A percentile compares a stretch with the other conserved stretches of the same genome.
These are phyloP conservation scores for Tretioscincus oriximinensis DNA, from an alignment of 2,113 vertebrate species.

Conservation along the genomic window DNA sequence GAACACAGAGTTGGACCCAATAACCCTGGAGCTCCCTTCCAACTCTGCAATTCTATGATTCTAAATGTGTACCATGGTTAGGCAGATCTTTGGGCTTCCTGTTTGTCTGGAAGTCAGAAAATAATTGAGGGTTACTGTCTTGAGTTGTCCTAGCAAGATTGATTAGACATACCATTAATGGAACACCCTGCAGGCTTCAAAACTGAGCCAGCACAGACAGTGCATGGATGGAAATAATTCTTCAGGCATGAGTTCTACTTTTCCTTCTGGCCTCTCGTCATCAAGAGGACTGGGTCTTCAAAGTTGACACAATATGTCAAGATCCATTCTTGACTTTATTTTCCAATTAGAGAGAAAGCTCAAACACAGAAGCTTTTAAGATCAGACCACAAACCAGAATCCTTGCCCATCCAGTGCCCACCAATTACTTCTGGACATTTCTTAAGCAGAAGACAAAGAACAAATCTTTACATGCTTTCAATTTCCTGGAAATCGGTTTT, in stretches of 20 bases:
- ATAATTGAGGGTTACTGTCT: neutral
- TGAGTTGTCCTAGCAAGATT: neutral
- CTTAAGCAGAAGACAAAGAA: too few species aligned
- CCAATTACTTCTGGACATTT: too few species aligned
- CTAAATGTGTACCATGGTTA: neutral
- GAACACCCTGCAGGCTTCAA: neutral
- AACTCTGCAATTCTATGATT: too few species aligned
- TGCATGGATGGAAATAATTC: too few species aligned
- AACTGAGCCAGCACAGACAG: neutral
- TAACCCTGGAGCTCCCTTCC: too few species aligned
- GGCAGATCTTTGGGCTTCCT: neutral
- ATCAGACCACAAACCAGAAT: neutral
- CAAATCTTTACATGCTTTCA: too few species aligned
- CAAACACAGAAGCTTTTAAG: neutral
- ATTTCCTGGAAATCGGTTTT: too few species aligned
- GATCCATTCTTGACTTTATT: neutral
- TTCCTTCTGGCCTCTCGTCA: too few species aligned
- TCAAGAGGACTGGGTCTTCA: neutral
- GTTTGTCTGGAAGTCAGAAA: neutral
- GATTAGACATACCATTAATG: neutral
- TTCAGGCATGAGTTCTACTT: too few species aligned
- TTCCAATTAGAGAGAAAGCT: neutral
- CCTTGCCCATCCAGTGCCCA: too few species aligned
- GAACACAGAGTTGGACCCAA: too few species aligned
- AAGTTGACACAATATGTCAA: neutral